Evolutionary conservation across 2,888 invertebrate genomes (phyloP).

Genomic region (Plagodis dolabraria): DNA sequence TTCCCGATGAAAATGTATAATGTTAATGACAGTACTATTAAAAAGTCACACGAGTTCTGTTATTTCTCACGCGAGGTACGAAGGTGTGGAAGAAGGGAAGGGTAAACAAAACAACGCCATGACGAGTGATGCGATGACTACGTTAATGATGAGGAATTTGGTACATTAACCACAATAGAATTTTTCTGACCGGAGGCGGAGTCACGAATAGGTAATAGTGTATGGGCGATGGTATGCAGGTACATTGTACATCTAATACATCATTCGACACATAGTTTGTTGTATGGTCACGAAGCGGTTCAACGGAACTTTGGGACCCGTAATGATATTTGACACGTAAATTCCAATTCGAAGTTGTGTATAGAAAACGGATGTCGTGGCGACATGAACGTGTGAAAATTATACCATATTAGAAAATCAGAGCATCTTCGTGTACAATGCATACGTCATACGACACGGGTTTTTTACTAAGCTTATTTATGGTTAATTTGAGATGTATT

Average conservation of each 20-base stretch:
- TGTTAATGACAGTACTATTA: constrained; percentile 56
- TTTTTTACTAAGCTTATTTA: background rate
- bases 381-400: constrained; percentile 32
- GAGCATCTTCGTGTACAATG: constrained; percentile 14
- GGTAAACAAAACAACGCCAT: constrained; percentile 60
- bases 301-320: constrained; percentile 52
- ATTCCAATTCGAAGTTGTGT: constrained; percentile 40
- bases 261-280: constrained; percentile 60
- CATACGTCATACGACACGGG: constrained; percentile 7
- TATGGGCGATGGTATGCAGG: constrained; percentile 61
- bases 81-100: constrained; percentile 56
- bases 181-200: constrained; percentile 77
- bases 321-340: constrained; percentile 52
- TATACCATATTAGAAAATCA: constrained; percentile 32
- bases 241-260: constrained; percentile 48
- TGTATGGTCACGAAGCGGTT: constrained; percentile 62
- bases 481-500: too few relatives aligned
- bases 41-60: constrained; percentile 49
- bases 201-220: constrained; percentile 55
- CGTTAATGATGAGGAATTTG: constrained; percentile 79
- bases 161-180: constrained; percentile 82
- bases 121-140: constrained; percentile 63
- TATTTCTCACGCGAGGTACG: constrained; percentile 52
- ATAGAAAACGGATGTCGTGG: constrained; percentile 36
- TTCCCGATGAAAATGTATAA: constrained; percentile 57